Percentiles rank a stretch among this genome's conserved stretches.
These are phyloP conservation scores for Toxotes lorentzi DNA, from an alignment of 2,797 vertebrate genomes.

Conservation along the genomic window DNA sequence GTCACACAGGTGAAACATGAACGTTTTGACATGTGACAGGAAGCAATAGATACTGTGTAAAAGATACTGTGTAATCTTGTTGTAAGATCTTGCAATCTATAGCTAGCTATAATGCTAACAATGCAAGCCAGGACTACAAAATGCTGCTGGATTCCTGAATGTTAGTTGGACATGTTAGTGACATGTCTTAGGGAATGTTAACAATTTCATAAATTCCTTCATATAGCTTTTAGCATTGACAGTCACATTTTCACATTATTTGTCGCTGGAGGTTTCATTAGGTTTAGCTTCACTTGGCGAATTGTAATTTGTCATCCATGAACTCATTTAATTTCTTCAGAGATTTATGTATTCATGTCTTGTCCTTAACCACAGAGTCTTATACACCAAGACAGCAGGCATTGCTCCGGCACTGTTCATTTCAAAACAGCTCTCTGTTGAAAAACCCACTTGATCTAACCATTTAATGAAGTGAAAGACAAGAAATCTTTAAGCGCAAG, in stretches of 20 bases:
- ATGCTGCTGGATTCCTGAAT: too few species aligned
- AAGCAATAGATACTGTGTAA: too few species aligned
- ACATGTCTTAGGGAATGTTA: neutral
- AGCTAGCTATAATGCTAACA: neutral
- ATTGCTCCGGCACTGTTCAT: constrained; percentile 28
- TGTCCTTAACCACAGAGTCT: constrained; percentile 21
- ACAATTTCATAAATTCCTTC: neutral
- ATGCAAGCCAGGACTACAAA: neutral
- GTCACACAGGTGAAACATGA: too few species aligned
- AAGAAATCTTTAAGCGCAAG: constrained; percentile 79
- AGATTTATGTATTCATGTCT: constrained; percentile 36
- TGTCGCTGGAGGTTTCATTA: neutral
- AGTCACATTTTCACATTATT: neutral
- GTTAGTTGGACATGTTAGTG: neutral
- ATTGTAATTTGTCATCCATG: constrained; percentile 6
- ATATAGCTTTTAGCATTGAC: constrained; percentile 6
- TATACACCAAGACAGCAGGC: constrained; percentile 16
- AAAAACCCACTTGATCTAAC: constrained; percentile 72
- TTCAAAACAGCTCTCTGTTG: constrained; percentile 48
- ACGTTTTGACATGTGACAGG: neutral
- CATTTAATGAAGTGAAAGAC: constrained; percentile 81
- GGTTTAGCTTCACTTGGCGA: neutral
- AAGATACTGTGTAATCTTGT: neutral
- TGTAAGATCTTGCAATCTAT: neutral
- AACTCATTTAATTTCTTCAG: constrained; percentile 26